A percentile compares a stretch with the other conserved stretches of the same genome.
Conservation (phyloP, 1,140 invertebrate genomes). For the Drosophila guanche region DNA sequence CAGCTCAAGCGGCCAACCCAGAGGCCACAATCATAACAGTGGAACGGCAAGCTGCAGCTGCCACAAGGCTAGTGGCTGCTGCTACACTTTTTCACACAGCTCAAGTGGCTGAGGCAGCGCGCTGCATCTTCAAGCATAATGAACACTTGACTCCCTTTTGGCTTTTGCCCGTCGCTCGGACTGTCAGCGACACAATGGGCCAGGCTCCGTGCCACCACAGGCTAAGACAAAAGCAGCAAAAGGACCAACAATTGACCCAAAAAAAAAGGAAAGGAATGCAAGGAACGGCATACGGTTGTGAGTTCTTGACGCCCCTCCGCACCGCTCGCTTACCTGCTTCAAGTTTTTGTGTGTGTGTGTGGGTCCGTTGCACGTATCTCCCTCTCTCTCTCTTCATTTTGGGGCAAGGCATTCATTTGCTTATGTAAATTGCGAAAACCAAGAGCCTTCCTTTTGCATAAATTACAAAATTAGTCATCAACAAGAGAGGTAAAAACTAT, state of each 20-base stretch:
- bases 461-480: conserved; percentile 66
- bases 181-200: conserved; percentile 30
- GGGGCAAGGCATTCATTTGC: conserved; percentile 38
- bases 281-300: conserved; percentile 18
- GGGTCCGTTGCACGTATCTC: too few relatives aligned
- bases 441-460: conserved; percentile 30
- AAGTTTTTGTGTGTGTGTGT: background rate
- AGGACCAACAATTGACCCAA: conserved; percentile 43
- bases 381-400: background rate
- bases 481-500: conserved; percentile 61
- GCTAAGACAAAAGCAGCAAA: conserved; percentile 58
- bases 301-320: conserved; percentile 31
- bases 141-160: conserved; percentile 72
- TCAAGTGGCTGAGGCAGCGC: conserved; percentile 51
- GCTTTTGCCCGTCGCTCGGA: conserved; percentile 52
- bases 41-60: conserved; percentile 35
- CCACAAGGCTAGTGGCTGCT: conserved; percentile 31
- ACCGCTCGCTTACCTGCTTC: conserved; percentile 21
- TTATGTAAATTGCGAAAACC: conserved; percentile 49
- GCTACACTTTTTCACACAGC: conserved; percentile 55
- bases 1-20: background rate
- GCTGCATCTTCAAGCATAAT: conserved; percentile 57
- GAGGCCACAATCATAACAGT: conserved; percentile 42
- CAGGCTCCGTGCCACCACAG: conserved; percentile 46
- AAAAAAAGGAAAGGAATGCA: conserved; percentile 38